These are phyloP conservation scores for Ormyrus labotus DNA, from an alignment of 2,888 invertebrate genomes.

Conservation along the genomic window DNA sequence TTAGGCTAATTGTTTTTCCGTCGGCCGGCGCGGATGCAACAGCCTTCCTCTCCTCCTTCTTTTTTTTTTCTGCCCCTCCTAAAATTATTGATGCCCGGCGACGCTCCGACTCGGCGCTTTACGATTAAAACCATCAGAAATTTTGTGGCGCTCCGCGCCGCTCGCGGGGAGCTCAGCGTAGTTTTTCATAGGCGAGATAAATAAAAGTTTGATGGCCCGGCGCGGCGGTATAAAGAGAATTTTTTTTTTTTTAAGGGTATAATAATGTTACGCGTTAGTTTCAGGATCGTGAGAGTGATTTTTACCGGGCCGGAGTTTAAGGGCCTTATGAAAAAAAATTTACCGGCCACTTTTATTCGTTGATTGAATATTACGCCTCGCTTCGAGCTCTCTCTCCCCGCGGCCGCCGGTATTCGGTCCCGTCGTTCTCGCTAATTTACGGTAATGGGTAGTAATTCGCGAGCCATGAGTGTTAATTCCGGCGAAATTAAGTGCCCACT, in stretches of 20 bases:
- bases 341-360: constrained; percentile 15
- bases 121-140: constrained; percentile 47
- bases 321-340: constrained; percentile 24
- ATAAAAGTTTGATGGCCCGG: constrained; percentile 44
- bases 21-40: neutral
- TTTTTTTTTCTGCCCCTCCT: no score
- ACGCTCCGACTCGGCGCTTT: constrained; percentile 34
- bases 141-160: constrained; percentile 34
- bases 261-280: constrained; percentile 37
- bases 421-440: no score
- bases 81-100: neutral
- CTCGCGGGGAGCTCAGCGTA: neutral
- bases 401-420: neutral
- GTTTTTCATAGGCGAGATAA: constrained; percentile 45
- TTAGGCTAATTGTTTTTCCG: constrained; percentile 32
- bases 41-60: neutral
- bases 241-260: constrained; percentile 27
- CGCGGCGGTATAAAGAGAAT: constrained; percentile 25
- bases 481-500: neutral
- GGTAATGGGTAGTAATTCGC: no score
- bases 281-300: constrained; percentile 27
- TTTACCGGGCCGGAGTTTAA: constrained; percentile 23
- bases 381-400: neutral
- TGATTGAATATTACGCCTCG: constrained; percentile 2
- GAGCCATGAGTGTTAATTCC: no score